Evolutionary conservation across 2,113 vertebrate species (phyloP), one percentile per base, ranked within the genome.

Genomic region (Cephalopholis sonnerati): DNA sequence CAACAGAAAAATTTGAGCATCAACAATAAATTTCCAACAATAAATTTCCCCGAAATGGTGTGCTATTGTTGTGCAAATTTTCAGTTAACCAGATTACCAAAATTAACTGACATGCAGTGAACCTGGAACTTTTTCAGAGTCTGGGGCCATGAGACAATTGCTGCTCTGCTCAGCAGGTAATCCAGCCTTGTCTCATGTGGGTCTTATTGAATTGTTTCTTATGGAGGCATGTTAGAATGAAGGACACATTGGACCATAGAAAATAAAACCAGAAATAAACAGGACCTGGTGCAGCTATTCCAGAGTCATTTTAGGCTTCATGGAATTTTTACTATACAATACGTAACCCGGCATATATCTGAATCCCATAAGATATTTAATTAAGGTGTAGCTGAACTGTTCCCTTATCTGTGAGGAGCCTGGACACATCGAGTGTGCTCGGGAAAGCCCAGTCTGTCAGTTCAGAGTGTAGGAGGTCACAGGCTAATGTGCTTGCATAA

Each of bases 401-500:
- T 77, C 0, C 15, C 18, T 72, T 53, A 36, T 48, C 2, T 75
- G 25, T 53, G 51, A 84, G 25, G 20, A 53, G 22, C 50, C 41
- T 59, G n/a, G 18, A 50, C 55, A 25, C 36, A 53, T 27, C 44
- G 50, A 11, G 8, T 39, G 20, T 48, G 44, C 51, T 24, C 17
- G 69, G 78, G 67, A 77, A 78, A 80, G 22, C 59, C 70, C 50
- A 44, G 53, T 77, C 51, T 78, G 77, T 55, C 29, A 69, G 50
- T 41, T 75, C 32, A 73, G 29, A 53, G 67, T 50, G 50, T 18
- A 64, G 12, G 59, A 66, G 24, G 80, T 81, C 77, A 67, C 32
- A 50, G 66, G 68, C 25, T 77, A 46, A 62, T 73, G 69, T 70
- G 85, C 81, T 81, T 72, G 48, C 58, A 69, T 27, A 17, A 57